Evolutionary conservation across 2,888 invertebrate genomes (phyloP).

Genomic region (Philhelius pedissequus): DNA sequence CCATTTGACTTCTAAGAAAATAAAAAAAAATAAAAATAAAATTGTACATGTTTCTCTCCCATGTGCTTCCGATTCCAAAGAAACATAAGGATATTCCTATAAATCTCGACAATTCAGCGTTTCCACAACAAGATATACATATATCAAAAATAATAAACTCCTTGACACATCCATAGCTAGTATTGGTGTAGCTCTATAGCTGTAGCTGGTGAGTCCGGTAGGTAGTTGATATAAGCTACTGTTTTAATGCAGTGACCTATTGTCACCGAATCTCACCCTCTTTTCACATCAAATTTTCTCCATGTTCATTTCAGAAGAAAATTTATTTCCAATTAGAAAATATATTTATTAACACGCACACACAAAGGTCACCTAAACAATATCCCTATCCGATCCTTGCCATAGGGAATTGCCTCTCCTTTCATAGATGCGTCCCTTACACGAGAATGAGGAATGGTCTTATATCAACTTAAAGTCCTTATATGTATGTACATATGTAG

Average conservation of each 20-base stretch:
- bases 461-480: not conserved
- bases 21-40: not conserved
- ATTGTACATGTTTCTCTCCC: not conserved
- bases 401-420: not conserved
- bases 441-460: not conserved
- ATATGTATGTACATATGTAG: not conserved
- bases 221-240: not conserved
- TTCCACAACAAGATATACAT: slow-evolving; percentile 32
- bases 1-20: not conserved
- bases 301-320: slow-evolving; percentile 55
- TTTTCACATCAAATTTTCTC: slow-evolving; percentile 36
- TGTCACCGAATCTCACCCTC: not conserved
- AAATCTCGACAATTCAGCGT: not conserved
- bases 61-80: not conserved
- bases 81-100: slow-evolving; percentile 2
- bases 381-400: too few species aligned
- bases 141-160: slow-evolving; percentile 66
- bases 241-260: slow-evolving; percentile 52
- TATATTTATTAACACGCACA: slow-evolving; percentile 60
- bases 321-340: slow-evolving; percentile 69
- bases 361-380: slow-evolving; percentile 6
- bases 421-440: not conserved
- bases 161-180: slow-evolving; percentile 38
- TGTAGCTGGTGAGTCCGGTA: not conserved
- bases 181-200: not conserved